phyloP scores from a whole-genome alignment of 2,113 vertebrate genomes.

The Tachysurus fulvidraco region DNA sequence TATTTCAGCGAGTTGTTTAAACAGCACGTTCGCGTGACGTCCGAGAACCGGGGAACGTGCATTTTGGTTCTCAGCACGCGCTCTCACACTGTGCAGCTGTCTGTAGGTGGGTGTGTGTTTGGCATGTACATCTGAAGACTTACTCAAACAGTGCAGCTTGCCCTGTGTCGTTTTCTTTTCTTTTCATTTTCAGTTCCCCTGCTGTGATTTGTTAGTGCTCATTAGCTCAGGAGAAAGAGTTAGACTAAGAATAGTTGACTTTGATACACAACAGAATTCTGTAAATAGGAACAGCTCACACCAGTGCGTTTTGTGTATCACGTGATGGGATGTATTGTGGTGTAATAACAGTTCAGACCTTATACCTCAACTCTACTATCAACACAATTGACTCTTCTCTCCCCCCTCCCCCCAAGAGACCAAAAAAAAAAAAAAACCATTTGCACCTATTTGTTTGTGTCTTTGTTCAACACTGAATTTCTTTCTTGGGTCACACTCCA shows the following conservation, averaged over 20 bases:
- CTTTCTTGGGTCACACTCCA: too few relatives aligned
- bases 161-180: background rate
- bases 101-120: conserved; percentile 44
- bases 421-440: too few relatives aligned
- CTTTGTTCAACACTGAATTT: too few relatives aligned
- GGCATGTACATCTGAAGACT: conserved; percentile 47
- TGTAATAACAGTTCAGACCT: background rate
- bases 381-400: too few relatives aligned
- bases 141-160: conserved; percentile 25
- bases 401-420: too few relatives aligned
- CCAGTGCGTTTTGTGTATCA: background rate
- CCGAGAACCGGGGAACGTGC: conserved; percentile 22
- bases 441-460: too few relatives aligned
- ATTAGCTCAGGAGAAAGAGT: background rate
- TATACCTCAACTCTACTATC: background rate
- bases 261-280: background rate
- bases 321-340: background rate
- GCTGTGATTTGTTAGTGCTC: conserved; percentile 14
- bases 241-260: conserved; percentile 2
- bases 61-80: conserved; percentile 17
- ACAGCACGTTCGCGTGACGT: conserved; percentile 16
- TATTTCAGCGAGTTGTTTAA: conserved; percentile 9
- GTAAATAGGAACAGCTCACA: background rate
- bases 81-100: conserved; percentile 31
- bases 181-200: background rate